A percentile compares a stretch with the other conserved stretches of the same genome.
Evolutionary conservation across 2,797 vertebrate species (phyloP).

Genomic region (Sebastes iracundus): DNA sequence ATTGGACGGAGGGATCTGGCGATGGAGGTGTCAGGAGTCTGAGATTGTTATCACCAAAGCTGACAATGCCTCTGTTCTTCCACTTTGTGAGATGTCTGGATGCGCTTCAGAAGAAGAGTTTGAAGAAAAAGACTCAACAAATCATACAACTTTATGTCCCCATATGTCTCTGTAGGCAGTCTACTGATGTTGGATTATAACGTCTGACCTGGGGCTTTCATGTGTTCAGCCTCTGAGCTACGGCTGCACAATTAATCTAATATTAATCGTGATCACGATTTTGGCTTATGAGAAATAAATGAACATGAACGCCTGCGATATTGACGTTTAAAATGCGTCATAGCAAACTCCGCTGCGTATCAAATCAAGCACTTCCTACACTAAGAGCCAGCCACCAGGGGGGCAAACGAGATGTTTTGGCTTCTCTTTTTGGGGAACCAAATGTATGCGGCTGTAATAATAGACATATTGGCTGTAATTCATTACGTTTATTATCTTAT

Average conservation of each 20-base stretch:
- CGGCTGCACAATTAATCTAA: background rate
- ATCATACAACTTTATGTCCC: slow-evolving; percentile 19
- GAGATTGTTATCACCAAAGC: slow-evolving; percentile 63
- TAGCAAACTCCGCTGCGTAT: background rate
- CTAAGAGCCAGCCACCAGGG: no score
- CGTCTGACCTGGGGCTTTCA: background rate
- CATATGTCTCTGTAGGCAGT: background rate
- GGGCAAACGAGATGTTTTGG: no score
- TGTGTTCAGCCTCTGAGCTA: background rate
- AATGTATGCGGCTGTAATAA: no score
- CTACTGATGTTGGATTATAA: slow-evolving; percentile 11
- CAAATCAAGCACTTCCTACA: background rate
- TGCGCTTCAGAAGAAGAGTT: slow-evolving; percentile 21
- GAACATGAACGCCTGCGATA: background rate
- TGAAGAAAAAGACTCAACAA: slow-evolving; percentile 41
- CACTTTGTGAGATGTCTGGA: slow-evolving; percentile 42
- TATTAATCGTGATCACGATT: background rate
- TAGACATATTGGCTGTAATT: no score
- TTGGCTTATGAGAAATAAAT: background rate
- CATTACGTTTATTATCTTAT: no score
- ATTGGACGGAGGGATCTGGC: slow-evolving; percentile 38
- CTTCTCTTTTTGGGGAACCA: no score
- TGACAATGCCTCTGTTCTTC: slow-evolving; percentile 39
- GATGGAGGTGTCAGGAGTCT: slow-evolving; percentile 51
- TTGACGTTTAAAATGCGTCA: background rate